Conservation (phyloP, 2,113 vertebrate species). For the Grus americana region DNA sequence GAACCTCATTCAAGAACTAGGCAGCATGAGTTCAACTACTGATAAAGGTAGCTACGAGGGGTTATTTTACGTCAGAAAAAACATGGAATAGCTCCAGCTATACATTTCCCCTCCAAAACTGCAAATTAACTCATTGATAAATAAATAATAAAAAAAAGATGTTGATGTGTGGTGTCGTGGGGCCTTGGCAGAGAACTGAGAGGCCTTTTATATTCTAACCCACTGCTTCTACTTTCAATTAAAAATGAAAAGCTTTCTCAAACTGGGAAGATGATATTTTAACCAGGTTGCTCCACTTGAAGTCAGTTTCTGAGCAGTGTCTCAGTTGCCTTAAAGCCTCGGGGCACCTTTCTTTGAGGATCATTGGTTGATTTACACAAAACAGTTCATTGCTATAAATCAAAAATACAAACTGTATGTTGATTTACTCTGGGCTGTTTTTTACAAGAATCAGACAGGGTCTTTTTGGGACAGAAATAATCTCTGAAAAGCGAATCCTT, state of each 20-base stretch:
- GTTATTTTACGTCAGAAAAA: neutral
- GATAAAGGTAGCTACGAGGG: neutral
- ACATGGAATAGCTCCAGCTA: neutral
- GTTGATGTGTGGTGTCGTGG: neutral
- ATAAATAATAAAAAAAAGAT: neutral
- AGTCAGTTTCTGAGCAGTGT: conserved; percentile 16
- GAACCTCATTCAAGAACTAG: neutral
- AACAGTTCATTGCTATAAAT: conserved; percentile 43
- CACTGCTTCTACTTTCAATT: conserved; percentile 42
- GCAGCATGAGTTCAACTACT: neutral
- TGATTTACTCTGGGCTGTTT: conserved; percentile 35
- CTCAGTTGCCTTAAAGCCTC: conserved; percentile 50
- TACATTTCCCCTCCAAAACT: neutral
- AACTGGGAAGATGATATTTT: conserved; percentile 24
- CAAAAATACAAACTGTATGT: conserved; percentile 30
- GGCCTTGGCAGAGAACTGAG: neutral
- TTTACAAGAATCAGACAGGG: neutral
- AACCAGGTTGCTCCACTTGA: conserved; percentile 41
- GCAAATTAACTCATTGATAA: conserved; percentile 34
- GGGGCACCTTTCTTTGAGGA: conserved; percentile 51
- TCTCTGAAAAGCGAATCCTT: neutral
- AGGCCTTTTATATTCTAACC: neutral
- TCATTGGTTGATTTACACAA: conserved; percentile 50
- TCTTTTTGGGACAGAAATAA: neutral
- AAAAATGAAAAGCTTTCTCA: conserved; percentile 46